Evolutionary conservation across 2,888 invertebrate species (phyloP).

Genomic region (Notodonta ziczac): DNA sequence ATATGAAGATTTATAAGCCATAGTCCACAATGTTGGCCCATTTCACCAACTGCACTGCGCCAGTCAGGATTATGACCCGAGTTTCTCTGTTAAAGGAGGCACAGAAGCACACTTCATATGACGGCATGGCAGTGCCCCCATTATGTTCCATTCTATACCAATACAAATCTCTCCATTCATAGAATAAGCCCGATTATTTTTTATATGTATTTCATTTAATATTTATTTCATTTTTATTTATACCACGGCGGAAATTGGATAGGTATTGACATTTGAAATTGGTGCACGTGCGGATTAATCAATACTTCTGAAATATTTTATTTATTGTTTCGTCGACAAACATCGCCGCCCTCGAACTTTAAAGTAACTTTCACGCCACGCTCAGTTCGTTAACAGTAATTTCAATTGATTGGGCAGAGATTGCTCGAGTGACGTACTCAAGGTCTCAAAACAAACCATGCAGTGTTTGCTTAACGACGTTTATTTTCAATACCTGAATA

Average conservation of each 20-base stretch:
- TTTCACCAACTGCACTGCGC: too few species aligned
- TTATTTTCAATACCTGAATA: too few species aligned
- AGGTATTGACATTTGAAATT: conserved; percentile 19
- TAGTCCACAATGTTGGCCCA: too few species aligned
- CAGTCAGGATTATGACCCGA: too few species aligned
- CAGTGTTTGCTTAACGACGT: background rate
- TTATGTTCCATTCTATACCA: too few species aligned
- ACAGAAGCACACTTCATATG: too few species aligned
- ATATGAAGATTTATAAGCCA: background rate
- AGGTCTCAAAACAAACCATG: conserved; percentile 26
- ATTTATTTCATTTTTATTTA: too few species aligned
- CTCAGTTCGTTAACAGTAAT: conserved; percentile 36
- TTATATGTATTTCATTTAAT: too few species aligned
- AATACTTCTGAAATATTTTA: conserved; percentile 54
- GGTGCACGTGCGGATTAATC: conserved; percentile 47
- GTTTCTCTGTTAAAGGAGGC: too few species aligned
- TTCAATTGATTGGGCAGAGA: conserved; percentile 43
- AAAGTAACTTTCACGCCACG: conserved; percentile 31
- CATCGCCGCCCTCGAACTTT: conserved; percentile 48
- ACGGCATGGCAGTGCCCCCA: too few species aligned
- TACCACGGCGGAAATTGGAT: background rate
- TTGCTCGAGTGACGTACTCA: conserved; percentile 33
- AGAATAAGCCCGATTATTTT: too few species aligned
- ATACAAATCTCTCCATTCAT: too few species aligned
- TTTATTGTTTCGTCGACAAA: conserved; percentile 31